Base-by-base conservation (phyloP, 1,140 invertebrate genomes). In the Dendrolimus punctatus region DNA sequence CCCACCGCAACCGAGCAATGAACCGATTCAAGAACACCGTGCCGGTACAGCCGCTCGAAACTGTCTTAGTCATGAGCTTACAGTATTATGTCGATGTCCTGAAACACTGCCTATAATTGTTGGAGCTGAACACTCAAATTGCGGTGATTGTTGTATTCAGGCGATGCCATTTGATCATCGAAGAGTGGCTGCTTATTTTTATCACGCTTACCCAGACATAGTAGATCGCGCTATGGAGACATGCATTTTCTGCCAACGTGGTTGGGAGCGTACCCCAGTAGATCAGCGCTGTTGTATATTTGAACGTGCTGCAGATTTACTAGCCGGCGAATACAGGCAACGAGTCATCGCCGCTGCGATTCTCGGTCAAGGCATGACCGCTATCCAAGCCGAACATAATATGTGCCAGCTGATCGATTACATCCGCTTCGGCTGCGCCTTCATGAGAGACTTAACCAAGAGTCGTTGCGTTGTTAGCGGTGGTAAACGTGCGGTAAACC, bases 361-460 rank as follows among this genome's bases (percentile, higher is more conserved):
- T 37, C 39, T 52, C 37, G 51, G 51, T 8, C 51, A 52, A 39
- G 43, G 6, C 6, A 52, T 52, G 51, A 52, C 51, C n/a, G 51
- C 51, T 37, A 52, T 52, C 51, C 51, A 52, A 6, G 51, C 51
- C 2, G 51, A 52, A 39, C 9, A 36, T 38, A 52, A 52, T 37
- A 7, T 52, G 43, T 52, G 51, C 40, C 51, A 52, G 36, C 38
- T 52, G 7, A 23, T 52, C 36, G 51, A 52, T 8, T 52, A 52
- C 38, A 9, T 52, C 37, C 51, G 51, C 8, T 52, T 45, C 43
- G 51, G 51, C 8, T 52, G 51, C 43, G 39, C 39, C 6, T 52
- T 46, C 23, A 52, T 52, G 51, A 9, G 51, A n/a, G 51, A 52
- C 6, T 44, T 52, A 2, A 52, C 51, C 36, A 52, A 38, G 43